Percentiles rank a stretch among this genome's conserved stretches.
These are phyloP conservation scores for Trochalopteron elliotii DNA, from an alignment of 2,113 vertebrate species.

Conservation along the genomic window DNA sequence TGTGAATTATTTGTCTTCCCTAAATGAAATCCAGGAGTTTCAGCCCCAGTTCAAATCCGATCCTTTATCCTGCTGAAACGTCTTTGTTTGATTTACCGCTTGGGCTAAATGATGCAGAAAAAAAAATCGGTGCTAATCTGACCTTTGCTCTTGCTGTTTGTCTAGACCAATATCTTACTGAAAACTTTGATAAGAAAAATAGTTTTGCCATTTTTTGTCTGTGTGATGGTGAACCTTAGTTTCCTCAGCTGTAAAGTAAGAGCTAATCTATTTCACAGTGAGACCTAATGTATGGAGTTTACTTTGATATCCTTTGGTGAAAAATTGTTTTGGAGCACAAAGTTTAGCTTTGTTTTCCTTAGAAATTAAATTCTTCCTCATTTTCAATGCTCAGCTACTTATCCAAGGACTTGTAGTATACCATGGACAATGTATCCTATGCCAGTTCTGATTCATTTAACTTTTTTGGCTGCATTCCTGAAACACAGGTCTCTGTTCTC, in stretches of 20 bases:
- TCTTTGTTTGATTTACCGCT: constrained; percentile 12
- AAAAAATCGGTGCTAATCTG: background rate
- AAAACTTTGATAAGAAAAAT: constrained; percentile 23
- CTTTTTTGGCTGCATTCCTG: background rate
- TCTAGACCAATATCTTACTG: background rate
- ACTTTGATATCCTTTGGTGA: background rate
- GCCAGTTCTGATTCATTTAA: background rate
- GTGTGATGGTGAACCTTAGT: background rate
- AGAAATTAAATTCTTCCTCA: background rate
- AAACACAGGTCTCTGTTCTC: background rate
- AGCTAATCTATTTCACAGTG: background rate
- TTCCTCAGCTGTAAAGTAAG: background rate
- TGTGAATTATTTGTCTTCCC: constrained; percentile 36
- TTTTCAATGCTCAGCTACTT: background rate
- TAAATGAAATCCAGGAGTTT: constrained; percentile 35
- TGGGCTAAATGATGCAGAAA: background rate
- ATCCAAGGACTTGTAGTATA: background rate
- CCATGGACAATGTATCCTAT: background rate
- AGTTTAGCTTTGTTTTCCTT: background rate
- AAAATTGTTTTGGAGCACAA: background rate
- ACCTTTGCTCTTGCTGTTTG: constrained; percentile 29
- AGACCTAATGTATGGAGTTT: background rate
- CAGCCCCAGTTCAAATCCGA: background rate
- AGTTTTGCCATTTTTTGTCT: background rate
- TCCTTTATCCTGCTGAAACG: background rate